These are phyloP conservation scores for Orthonevra nobilis DNA, from an alignment of 2,888 invertebrate genomes.

Conservation along the genomic window DNA sequence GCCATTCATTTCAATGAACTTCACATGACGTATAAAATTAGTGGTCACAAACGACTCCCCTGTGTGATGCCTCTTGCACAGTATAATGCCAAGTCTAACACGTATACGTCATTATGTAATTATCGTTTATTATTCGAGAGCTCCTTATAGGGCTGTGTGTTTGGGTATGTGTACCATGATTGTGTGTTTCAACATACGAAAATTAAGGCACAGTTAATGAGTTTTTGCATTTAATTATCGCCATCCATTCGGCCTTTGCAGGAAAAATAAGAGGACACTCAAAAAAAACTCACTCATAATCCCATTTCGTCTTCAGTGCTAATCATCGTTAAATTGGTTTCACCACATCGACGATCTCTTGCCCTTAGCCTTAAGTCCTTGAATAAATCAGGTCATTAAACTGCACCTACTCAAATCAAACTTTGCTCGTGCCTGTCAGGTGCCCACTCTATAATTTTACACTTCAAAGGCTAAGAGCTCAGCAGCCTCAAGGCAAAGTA, in stretches of 20 bases:
- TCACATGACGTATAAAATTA: constrained; percentile 17
- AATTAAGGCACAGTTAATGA: constrained; percentile 17
- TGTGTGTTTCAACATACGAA: too few species aligned
- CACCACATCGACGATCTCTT: neutral
- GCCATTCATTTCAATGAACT: constrained; percentile 13
- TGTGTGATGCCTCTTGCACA: constrained; percentile 14
- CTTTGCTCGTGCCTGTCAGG: too few species aligned
- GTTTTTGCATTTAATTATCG: constrained; percentile 13
- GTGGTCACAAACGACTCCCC: constrained; percentile 38
- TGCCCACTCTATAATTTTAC: constrained; percentile 19
- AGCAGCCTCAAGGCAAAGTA: too few species aligned
- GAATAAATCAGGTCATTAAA: neutral
- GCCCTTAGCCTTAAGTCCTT: neutral
- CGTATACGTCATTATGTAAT: constrained; percentile 43
- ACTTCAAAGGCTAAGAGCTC: constrained; percentile 36
- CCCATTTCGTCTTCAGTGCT: constrained; percentile 7
- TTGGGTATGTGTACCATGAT: neutral
- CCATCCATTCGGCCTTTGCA: constrained; percentile 1
- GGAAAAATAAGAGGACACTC: neutral
- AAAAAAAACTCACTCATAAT: neutral
- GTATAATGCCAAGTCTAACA: constrained; percentile 24
- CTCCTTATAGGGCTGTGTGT: neutral
- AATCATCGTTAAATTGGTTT: constrained; percentile 34
- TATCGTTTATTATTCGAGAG: constrained; percentile 10
- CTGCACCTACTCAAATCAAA: too few species aligned